Conservation (phyloP, 2,113 vertebrate species). For the Corythoichthys intestinalis region DNA sequence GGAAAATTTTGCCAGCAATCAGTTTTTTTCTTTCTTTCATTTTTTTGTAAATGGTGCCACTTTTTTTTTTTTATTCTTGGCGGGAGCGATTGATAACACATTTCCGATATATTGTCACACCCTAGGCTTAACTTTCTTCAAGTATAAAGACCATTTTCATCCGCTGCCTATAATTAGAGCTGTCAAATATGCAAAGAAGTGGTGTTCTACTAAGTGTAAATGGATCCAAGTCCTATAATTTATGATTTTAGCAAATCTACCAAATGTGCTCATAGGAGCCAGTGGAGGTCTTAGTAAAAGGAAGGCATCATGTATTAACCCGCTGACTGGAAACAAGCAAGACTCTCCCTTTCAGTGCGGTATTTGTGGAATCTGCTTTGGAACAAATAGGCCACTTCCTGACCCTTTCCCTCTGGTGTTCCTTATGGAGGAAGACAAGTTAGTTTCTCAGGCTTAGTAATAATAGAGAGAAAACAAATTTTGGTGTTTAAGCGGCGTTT, state of each 20-base stretch:
- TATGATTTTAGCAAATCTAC: neutral
- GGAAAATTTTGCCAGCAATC: no score
- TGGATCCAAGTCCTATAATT: neutral
- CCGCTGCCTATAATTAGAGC: no score
- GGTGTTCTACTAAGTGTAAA: no score
- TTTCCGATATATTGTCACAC: no score
- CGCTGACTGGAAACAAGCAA: conserved; percentile 39
- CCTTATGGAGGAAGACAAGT: conserved; percentile 37
- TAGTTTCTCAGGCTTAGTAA: conserved; percentile 21
- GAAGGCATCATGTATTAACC: conserved; percentile 50
- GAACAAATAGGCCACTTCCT: conserved; percentile 77
- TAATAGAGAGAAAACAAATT: conserved; percentile 3
- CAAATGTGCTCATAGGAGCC: neutral
- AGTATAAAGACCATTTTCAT: no score
- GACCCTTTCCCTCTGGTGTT: conserved; percentile 55
- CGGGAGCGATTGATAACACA: no score
- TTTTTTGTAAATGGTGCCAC: no score
- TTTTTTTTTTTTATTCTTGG: no score
- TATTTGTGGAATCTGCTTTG: conserved; percentile 78
- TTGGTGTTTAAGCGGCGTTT: neutral
- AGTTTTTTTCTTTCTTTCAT: no score
- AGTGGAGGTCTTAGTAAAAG: conserved; percentile 18
- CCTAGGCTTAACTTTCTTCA: no score
- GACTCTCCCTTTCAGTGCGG: conserved; percentile 67
- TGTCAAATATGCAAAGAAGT: no score